A percentile compares a stretch with the other conserved stretches of the same genome.
phyloP scores from a whole-genome alignment of 2,888 invertebrate genomes.

The Hedya salicella region DNA sequence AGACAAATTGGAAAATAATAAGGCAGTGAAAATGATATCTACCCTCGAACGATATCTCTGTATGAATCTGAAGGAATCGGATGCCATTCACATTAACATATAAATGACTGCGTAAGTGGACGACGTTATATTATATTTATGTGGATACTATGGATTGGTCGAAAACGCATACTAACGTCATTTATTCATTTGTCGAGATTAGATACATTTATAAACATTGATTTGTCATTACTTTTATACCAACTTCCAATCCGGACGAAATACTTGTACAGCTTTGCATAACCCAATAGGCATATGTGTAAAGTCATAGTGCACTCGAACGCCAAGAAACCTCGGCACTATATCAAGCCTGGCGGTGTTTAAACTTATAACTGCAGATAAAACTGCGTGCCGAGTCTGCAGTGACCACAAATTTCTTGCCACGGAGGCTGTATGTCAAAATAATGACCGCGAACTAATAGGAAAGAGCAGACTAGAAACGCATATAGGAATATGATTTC shows the following conservation, averaged over 20 bases:
- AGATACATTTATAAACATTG: conserved; percentile 31
- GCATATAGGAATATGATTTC: conserved; percentile 21
- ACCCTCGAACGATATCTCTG: conserved; percentile 75
- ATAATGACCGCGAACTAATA: conserved; percentile 78
- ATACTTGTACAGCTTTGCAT: conserved; percentile 5
- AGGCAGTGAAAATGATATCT: conserved; percentile 84
- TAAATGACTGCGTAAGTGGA: conserved; percentile 84
- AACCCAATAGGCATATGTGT: conserved; percentile 22
- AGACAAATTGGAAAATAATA: conserved; percentile 85
- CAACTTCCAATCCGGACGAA: background rate
- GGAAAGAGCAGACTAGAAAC: conserved; percentile 53
- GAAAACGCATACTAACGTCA: conserved; percentile 24
- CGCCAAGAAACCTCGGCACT: conserved; percentile 64
- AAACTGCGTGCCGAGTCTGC: conserved; percentile 72
- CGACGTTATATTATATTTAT: conserved; percentile 71
- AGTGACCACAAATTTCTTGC: conserved; percentile 80
- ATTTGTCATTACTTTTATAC: conserved; percentile 26
- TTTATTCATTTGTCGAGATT: conserved; percentile 31
- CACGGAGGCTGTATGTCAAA: conserved; percentile 79
- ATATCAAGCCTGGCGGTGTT: conserved; percentile 65
- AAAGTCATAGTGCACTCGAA: conserved; percentile 6
- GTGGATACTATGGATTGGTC: conserved; percentile 54
- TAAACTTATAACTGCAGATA: conserved; percentile 75
- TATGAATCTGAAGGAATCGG: conserved; percentile 77
- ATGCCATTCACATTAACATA: conserved; percentile 80